phyloP scores from a whole-genome alignment of 2,797 vertebrate genomes.

The Falco cherrug region DNA sequence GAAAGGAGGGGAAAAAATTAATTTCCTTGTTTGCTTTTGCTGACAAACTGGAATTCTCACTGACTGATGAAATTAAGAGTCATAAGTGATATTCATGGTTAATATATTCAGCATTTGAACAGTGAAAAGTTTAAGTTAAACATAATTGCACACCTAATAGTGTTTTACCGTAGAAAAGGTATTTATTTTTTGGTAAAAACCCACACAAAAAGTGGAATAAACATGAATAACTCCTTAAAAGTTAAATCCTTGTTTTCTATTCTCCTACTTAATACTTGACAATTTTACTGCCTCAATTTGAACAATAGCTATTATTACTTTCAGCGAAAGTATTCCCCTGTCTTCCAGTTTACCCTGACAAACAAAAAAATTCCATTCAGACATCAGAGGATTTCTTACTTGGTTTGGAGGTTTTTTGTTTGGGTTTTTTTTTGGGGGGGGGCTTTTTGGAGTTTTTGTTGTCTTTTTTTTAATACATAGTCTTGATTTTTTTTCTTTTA shows the following conservation, averaged over 20 bases:
- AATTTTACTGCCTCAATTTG: neutral
- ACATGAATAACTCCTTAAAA: neutral
- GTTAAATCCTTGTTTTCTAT: neutral
- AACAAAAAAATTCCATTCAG: neutral
- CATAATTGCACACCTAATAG: neutral
- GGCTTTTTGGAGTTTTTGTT: neutral
- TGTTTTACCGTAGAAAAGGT: neutral
- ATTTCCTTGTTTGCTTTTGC: neutral
- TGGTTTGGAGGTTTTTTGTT: neutral
- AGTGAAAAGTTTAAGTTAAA: neutral
- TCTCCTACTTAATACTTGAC: neutral
- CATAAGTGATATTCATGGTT: neutral
- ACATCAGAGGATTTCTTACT: neutral
- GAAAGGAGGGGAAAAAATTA: neutral
- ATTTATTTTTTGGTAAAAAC: neutral
- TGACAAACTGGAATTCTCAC: neutral
- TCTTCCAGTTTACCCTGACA: neutral
- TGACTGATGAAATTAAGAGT: neutral
- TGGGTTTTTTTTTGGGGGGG: too few species aligned
- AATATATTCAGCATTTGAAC: neutral
- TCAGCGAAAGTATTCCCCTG: neutral
- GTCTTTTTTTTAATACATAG: neutral
- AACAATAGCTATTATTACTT: neutral
- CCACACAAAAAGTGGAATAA: neutral
- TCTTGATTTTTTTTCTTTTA: neutral